A percentile compares a stretch with the other conserved stretches of the same genome.
These are phyloP conservation scores for Neodiprion lecontei DNA, from an alignment of 1,140 invertebrate species.

Conservation along the genomic window DNA sequence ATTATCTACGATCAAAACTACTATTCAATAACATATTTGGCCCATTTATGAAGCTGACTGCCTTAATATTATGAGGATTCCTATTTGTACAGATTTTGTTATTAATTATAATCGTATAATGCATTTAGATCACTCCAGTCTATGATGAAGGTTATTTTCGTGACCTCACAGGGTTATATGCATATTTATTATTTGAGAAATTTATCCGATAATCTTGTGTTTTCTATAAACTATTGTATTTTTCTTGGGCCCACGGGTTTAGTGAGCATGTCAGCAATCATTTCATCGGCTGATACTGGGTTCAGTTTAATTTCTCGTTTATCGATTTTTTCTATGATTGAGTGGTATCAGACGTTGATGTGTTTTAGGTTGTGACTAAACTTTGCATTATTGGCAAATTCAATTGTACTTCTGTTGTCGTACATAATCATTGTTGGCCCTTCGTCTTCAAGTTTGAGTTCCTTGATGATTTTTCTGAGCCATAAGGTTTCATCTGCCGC, in stretches of 20 bases:
- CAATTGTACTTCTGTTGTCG: background rate
- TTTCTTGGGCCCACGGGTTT: background rate
- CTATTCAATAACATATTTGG: too few species aligned
- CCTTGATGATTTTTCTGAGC: background rate
- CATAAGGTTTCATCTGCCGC: constrained; percentile 7
- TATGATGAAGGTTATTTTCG: too few species aligned
- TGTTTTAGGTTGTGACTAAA: constrained; percentile 1
- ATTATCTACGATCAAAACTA: too few species aligned
- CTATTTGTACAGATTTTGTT: too few species aligned
- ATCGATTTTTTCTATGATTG: background rate
- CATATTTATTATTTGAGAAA: too few species aligned
- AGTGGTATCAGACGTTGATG: background rate
- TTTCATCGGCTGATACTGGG: background rate
- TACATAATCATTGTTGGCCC: background rate
- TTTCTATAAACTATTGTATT: background rate
- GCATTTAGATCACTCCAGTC: too few species aligned
- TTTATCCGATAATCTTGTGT: background rate
- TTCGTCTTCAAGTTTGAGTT: background rate
- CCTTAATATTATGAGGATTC: too few species aligned
- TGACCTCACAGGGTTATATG: too few species aligned
- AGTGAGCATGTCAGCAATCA: background rate
- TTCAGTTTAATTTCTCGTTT: background rate
- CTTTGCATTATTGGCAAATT: background rate
- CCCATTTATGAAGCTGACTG: too few species aligned
- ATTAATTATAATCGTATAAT: too few species aligned